Evolutionary conservation across 2,888 invertebrate species (phyloP), one percentile per base, ranked within the genome.

Genomic region (Bellardia bayeri): DNA sequence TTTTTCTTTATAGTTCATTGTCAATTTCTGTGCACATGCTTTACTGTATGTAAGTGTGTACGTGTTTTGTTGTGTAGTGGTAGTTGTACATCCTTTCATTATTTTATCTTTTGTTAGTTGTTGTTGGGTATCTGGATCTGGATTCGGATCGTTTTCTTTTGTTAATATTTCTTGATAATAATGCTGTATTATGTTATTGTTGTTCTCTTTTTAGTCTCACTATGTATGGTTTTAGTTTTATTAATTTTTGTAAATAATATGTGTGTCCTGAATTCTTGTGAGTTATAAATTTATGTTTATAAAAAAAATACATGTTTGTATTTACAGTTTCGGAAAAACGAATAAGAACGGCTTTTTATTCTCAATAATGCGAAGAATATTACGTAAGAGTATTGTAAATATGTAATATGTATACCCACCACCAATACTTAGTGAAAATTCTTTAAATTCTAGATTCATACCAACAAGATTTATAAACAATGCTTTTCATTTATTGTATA

Each of bases 101-200:
- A 85, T 72, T 69, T 51, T 45, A 71, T 72, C 87, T 79, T 75
- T 86, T 84, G 81, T 83, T 81, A 69, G 69, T 85, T 74, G 49
- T 51, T 63, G 33, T 68, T 82, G 54, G 76, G 4, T 4, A 1
- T 76, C 63, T 45, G 42, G 45, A 64, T 64, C 45, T 49, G 64
- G 11, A 79, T 68, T 49, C 78, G 63, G 81, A 88, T 79, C 81
- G 45, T 71, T 84, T 83, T 85, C 87, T 87, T 85, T 83, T 69
- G 82, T 85, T 82, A 88, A 85, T 88, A 76, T 75, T 88, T 79
- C 85, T 85, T 81, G 74, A 87, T 85, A 84, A 66, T 86, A 85
- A 82, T 83, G 74, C 81, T 81, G 68, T 82, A 76, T 40, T 66
- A 71, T 79, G 72, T 69, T 80, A 40, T 80, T 80, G 56, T 58